A percentile compares a stretch with the other conserved stretches of the same genome.
These are phyloP conservation scores for Colaptes auratus DNA, from an alignment of 2,113 vertebrate species.

Conservation along the genomic window DNA sequence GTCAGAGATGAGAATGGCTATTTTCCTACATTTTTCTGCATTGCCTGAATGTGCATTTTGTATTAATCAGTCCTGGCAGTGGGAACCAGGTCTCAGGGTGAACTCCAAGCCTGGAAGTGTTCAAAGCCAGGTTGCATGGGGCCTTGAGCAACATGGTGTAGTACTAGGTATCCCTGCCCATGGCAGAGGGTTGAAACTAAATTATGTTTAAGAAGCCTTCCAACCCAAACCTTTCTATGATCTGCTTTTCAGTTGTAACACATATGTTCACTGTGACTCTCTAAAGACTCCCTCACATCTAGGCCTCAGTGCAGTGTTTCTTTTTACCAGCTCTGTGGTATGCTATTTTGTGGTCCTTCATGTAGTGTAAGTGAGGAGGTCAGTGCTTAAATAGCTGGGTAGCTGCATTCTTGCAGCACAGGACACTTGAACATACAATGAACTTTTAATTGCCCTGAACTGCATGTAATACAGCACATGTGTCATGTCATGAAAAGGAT, in stretches of 20 bases:
- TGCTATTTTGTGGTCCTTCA: background rate
- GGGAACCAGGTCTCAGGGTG: background rate
- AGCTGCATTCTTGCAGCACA: background rate
- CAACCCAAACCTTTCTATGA: too few species aligned
- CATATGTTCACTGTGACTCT: rapidly evolving
- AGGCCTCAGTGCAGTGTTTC: background rate
- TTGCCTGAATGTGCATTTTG: rapidly evolving
- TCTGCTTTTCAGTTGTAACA: background rate
- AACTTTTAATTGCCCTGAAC: background rate
- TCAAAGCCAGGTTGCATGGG: too few species aligned
- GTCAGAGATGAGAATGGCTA: background rate
- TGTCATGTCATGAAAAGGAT: background rate
- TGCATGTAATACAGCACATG: background rate
- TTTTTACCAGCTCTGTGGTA: background rate
- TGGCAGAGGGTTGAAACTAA: too few species aligned
- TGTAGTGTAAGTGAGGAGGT: background rate
- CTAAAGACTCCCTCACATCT: rapidly evolving
- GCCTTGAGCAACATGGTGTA: too few species aligned
- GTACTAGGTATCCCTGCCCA: too few species aligned
- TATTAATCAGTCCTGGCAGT: background rate
- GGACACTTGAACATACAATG: background rate
- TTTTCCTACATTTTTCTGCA: background rate
- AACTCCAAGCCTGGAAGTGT: too few species aligned
- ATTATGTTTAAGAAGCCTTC: too few species aligned
- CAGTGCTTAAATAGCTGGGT: background rate